phyloP scores from a whole-genome alignment of 2,797 vertebrate species.

The Loris lydekkerianus region DNA sequence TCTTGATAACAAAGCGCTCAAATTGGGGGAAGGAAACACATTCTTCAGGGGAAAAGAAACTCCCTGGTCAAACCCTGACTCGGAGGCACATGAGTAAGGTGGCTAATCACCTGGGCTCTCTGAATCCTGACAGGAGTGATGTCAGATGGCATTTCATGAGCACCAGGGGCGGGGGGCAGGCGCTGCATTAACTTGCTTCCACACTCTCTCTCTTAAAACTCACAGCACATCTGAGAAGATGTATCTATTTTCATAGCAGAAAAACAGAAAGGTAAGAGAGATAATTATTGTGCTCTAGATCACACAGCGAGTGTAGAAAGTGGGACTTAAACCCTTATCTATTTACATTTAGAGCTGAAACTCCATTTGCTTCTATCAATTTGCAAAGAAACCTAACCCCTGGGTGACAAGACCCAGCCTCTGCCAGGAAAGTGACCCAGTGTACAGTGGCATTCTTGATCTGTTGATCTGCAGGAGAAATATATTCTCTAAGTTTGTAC shows the following conservation, averaged over 20 bases:
- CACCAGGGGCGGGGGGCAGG: no score
- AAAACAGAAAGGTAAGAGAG: background rate
- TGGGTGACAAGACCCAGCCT: background rate
- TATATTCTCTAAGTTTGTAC: background rate
- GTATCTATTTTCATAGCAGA: background rate
- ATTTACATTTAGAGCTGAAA: background rate
- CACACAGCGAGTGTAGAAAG: background rate
- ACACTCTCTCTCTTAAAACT: background rate
- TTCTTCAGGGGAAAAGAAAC: background rate
- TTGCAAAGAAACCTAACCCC: background rate
- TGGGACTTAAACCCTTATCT: background rate
- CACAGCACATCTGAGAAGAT: background rate
- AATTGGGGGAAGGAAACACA: background rate
- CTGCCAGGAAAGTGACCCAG: background rate
- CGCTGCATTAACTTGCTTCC: fast-evolving
- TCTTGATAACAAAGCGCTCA: background rate
- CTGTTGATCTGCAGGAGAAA: background rate
- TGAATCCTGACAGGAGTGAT: background rate
- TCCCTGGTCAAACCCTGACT: background rate
- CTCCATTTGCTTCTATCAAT: background rate
- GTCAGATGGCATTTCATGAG: background rate
- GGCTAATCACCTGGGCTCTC: background rate
- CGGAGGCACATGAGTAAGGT: background rate
- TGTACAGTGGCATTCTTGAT: background rate
- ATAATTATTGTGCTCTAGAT: background rate